Base-by-base conservation (phyloP, 1,140 invertebrate genomes). In the Macrosteles quadrilineatus region DNA sequence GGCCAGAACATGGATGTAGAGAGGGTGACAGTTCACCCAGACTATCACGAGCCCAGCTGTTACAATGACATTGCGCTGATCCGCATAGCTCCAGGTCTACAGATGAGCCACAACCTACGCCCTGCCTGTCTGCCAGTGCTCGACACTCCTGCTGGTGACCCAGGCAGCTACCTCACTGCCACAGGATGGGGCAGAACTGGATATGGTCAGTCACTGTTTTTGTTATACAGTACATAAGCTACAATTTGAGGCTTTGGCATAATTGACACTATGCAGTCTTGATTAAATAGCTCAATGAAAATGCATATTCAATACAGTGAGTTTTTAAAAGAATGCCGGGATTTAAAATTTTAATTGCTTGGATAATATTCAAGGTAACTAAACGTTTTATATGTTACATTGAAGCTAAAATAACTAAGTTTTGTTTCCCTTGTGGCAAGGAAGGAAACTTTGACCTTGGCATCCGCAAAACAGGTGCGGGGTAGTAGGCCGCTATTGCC, bases 61-160 rank as follows among this genome's bases (percentile, higher is more conserved):
- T 82, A 83, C 68, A 72, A 82, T 59, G 83, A 84, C 73, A 80
- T 84, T 30, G 81, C 80, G 21, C 67, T 84, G 9, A 55, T 83
- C 12, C 73, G 76, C 59, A 66, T 84, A 29, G 72, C 73, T 0
- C 64, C 65, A 19, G 70, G 75, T 4, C 72, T 81, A 0, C n/a
- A 30, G 19, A 73, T 77, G 36, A 73, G 62, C 50, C 29, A 67
- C 32, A 72, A 63, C 50, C 76, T 83, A 4, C 78, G 80, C 67
- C 84, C 81, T 69, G 85, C 78, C 23, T 87, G 79, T 79, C 82
- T 80, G 0, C 64, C 74, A 31, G 19, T 66, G 12, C 32, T 30
- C 29, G 59, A 65, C 29, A 32, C 67, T 12, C 25, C 32, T 25
- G 62, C 71, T 14, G 69, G 73, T 2, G 2, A 64, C 12, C 68